Evolutionary conservation across 2,113 vertebrate genomes (phyloP), one percentile per base, ranked within the genome.

Genomic region (Onychostruthus taczanowskii): DNA sequence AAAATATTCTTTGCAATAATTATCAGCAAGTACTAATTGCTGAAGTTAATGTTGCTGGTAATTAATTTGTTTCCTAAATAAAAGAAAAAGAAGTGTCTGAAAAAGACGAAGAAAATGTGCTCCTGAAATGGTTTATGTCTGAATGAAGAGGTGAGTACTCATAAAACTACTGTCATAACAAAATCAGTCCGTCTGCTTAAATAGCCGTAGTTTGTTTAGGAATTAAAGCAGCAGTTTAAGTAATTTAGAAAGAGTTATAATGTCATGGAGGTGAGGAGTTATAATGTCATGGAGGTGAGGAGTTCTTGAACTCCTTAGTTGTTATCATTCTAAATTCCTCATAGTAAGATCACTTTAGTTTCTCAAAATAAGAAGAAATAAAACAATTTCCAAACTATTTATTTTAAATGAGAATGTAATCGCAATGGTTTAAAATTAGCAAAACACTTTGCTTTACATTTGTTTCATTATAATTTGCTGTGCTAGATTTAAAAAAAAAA

Each of bases 201-300:
- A 53, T 67, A 50, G 12, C 44, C 14, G 0, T 4, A 16, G n/a
- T 69, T 88, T 59, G 39, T 47, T 92, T 67, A 90, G 81, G 43
- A 86, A 63, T 82, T 78, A 63, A 78, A 73, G 24, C 44, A 86
- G 50, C 22, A 39, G 35, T 63, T 64, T 14, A 52, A 81, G 11
- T 68, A 28, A 63, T 80, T 86, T 55, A 3, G 39, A 79, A 73
- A 56, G 19, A 75, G 16, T 63, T 76, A 8, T 37, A 37, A 37
- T 3, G 9, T 18, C 1, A 0, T 3, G 23, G 46, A 75, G 24
- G 19, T 4, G 1, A 17, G 17, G 58, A 28, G 28, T 62, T 73
- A n/a, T n/a, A n/a, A n/a, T 3, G 9, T 18, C 1, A 0, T 3
- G 23, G 46, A 75, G 24, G 19, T 4, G 1, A 17, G 17, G 58